Conservation (phyloP, 2,113 vertebrate genomes). For the Ardeotis arabs region DNA sequence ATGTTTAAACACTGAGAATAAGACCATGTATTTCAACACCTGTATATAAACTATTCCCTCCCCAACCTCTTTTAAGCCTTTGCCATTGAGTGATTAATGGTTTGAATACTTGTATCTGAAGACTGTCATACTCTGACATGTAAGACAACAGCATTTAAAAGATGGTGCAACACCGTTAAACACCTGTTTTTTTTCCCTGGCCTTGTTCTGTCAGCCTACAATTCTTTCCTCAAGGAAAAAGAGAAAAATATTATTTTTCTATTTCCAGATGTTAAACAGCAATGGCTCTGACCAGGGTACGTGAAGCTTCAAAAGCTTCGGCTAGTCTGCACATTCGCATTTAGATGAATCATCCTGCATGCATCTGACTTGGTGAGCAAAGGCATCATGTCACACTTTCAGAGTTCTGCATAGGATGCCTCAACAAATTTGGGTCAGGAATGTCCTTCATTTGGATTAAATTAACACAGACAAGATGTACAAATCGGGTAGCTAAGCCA, state of each 20-base stretch:
- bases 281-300: background rate
- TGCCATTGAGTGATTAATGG: background rate
- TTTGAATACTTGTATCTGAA: background rate
- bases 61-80: background rate
- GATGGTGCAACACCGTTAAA: background rate
- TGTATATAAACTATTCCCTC: background rate
- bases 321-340: background rate
- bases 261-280: background rate
- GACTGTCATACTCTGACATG: background rate
- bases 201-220: background rate
- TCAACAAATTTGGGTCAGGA: rapidly evolving
- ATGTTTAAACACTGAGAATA: background rate
- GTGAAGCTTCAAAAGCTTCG: background rate
- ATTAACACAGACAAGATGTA: background rate
- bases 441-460: background rate
- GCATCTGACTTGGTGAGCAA: background rate
- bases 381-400: background rate
- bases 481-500: background rate
- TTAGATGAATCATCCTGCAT: background rate
- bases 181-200: background rate
- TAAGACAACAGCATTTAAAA: background rate
- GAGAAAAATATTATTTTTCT: background rate
- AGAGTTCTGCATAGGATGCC: background rate
- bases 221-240: background rate
- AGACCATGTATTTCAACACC: background rate